phyloP scores from a whole-genome alignment of 2,113 vertebrate species.

The Carassius carassius region DNA sequence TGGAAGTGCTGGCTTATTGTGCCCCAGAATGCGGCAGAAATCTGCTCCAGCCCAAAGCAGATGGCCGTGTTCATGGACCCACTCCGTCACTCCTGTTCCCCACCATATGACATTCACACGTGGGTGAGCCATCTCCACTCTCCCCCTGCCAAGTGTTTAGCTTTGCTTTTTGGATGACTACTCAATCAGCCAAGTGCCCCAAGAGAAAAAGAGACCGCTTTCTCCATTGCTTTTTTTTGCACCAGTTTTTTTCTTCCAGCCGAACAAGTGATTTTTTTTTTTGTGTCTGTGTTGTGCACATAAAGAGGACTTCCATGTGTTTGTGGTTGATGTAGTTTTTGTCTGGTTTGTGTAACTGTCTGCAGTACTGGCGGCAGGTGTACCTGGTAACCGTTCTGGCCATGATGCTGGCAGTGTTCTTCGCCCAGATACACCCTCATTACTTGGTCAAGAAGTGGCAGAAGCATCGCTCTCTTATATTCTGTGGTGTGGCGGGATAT shows the following conservation, averaged over 20 bases:
- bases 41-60: constrained; percentile 78
- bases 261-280: constrained; percentile 10
- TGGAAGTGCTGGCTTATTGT: constrained; percentile 75
- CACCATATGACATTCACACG: constrained; percentile 79
- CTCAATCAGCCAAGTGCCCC: constrained; percentile 72
- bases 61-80: constrained; percentile 75
- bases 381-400: constrained; percentile 92
- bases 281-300: background rate
- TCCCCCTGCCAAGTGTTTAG: constrained; percentile 69
- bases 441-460: constrained; percentile 93
- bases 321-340: constrained; percentile 19
- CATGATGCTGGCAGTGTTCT: constrained; percentile 91
- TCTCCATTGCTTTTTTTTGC: constrained; percentile 33
- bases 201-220: constrained; percentile 58
- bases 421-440: constrained; percentile 92
- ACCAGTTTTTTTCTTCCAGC: background rate
- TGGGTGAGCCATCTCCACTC: constrained; percentile 70
- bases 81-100: constrained; percentile 74
- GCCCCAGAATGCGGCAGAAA: constrained; percentile 77
- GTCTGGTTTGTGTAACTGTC: background rate
- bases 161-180: constrained; percentile 72
- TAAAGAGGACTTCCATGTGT: constrained; percentile 3
- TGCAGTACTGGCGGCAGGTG: constrained; percentile 93
- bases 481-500: constrained; percentile 87
- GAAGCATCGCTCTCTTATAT: constrained; percentile 85